phyloP scores from a whole-genome alignment of 2,888 invertebrate genomes.

The Noctua janthina region DNA sequence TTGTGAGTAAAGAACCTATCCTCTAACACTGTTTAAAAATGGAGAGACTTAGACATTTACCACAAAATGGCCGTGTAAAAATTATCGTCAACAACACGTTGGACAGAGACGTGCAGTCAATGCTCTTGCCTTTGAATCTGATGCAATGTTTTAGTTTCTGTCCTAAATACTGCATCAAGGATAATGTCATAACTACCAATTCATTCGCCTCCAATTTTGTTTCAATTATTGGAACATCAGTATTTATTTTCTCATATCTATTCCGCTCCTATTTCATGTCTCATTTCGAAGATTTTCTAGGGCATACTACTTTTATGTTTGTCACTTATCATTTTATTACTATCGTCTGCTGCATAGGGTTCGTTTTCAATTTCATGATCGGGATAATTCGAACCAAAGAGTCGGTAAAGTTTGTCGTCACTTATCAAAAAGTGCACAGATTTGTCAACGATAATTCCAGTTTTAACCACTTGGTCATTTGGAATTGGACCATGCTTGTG shows the following conservation, averaged over 20 bases:
- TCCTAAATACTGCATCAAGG: constrained; percentile 17
- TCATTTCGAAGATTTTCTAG: no score
- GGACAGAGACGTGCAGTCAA: neutral
- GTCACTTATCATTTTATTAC: no score
- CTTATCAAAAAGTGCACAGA: neutral
- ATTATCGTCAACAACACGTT: neutral
- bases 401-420: neutral
- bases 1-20: neutral
- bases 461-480: no score
- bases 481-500: neutral
- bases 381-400: neutral
- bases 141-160: neutral
- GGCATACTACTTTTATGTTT: no score
- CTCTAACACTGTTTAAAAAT: neutral
- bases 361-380: neutral
- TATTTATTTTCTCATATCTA: neutral
- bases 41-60: neutral
- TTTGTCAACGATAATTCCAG: neutral
- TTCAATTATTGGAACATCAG: neutral
- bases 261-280: neutral
- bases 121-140: neutral
- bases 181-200: neutral
- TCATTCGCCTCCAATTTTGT: neutral
- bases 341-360: neutral
- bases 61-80: no score